Conservation (phyloP, 2,888 invertebrate species). For the Caenorhabditis wallacei region DNA sequence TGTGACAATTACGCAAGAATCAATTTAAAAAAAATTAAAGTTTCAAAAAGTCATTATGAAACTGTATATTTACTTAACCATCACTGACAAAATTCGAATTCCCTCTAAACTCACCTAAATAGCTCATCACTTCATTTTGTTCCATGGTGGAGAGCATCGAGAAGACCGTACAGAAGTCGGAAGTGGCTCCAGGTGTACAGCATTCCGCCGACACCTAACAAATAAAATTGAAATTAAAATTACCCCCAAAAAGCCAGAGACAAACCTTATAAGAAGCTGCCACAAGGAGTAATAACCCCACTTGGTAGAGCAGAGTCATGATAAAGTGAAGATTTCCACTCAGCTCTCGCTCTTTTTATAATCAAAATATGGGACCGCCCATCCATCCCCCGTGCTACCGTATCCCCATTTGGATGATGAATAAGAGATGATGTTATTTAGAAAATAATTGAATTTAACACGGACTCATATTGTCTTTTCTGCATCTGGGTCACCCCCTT, state of each 20-base stretch:
- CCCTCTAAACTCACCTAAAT: slow-evolving; percentile 72
- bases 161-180: slow-evolving; percentile 79
- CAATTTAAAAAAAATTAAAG: no score
- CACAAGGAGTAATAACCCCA: slow-evolving; percentile 65
- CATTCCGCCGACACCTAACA: slow-evolving; percentile 73
- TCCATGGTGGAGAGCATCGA: slow-evolving; percentile 77
- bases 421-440: slow-evolving; percentile 43
- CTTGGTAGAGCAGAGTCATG: slow-evolving; percentile 70
- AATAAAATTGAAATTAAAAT: slow-evolving; percentile 2
- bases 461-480: slow-evolving; percentile 21
- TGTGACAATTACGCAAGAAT: no score
- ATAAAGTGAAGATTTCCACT: slow-evolving; percentile 62
- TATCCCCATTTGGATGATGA: slow-evolving; percentile 27
- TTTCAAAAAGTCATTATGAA: no score
- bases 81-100: no score
- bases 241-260: neutral
- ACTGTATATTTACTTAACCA: no score
- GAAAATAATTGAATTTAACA: slow-evolving; percentile 6
- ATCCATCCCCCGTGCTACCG: slow-evolving; percentile 11
- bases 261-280: slow-evolving; percentile 49
- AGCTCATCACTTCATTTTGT: slow-evolving; percentile 75
- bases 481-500: slow-evolving; percentile 42
- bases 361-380: slow-evolving; percentile 19
- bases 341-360: slow-evolving; percentile 28
- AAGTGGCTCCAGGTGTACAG: slow-evolving; percentile 70